Conservation (phyloP, 2,113 vertebrate species). For the Osmerus eperlanus region DNA sequence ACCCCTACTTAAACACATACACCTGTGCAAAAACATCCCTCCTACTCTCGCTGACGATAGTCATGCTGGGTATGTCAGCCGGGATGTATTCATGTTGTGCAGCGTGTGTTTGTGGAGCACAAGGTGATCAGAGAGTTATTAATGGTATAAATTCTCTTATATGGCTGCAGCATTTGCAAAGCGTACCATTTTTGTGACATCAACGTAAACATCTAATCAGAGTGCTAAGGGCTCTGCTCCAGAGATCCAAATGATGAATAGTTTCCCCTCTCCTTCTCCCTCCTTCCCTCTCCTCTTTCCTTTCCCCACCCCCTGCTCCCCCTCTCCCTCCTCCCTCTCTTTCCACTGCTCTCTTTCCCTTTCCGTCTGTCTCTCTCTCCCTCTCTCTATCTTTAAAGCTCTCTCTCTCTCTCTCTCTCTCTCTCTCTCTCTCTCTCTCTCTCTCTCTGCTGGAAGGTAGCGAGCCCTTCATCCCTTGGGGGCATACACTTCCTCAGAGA, state of each 20-base stretch:
- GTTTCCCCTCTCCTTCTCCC: slow-evolving; percentile 24
- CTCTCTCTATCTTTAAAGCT: slow-evolving; percentile 43
- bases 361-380: slow-evolving; percentile 23
- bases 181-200: neutral
- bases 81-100: neutral
- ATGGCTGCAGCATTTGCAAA: neutral
- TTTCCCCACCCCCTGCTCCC: slow-evolving; percentile 27
- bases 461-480: slow-evolving; percentile 55
- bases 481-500: slow-evolving; percentile 57
- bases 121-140: slow-evolving; percentile 1
- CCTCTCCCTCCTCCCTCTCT: slow-evolving; percentile 19
- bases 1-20: slow-evolving; percentile 40
- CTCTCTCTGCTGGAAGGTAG: slow-evolving; percentile 68
- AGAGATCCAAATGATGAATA: slow-evolving; percentile 48
- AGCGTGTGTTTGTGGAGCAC: neutral
- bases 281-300: slow-evolving; percentile 17
- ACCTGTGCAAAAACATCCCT: neutral
- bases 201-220: slow-evolving; percentile 53
- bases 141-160: neutral
- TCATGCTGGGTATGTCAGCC: neutral
- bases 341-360: slow-evolving; percentile 33
- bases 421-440: slow-evolving; percentile 62
- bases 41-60: neutral
- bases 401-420: slow-evolving; percentile 53
- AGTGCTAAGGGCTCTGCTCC: slow-evolving; percentile 52